Base-by-base conservation (phyloP, 2,797 vertebrate species). In the Danio aesculapii region DNA sequence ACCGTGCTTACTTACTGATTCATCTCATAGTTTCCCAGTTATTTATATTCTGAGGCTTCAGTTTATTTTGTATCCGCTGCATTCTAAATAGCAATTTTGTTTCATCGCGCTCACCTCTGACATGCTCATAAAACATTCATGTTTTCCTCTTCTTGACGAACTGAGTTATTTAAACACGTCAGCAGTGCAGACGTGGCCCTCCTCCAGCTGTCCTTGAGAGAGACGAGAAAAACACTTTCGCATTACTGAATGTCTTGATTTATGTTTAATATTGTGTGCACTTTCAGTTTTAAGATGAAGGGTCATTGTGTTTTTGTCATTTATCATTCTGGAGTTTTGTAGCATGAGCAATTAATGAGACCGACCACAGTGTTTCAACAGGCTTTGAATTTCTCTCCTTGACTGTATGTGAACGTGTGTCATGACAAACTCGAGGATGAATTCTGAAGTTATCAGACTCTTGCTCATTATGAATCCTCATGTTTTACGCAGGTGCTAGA, bases 61-160 rank as follows among this genome's bases (percentile, higher is more conserved):
- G n/a, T 52, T 61, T n/a, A 39, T 21, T 19, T 39, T 9, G 1
- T 63, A 16, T 39, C 47, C 71, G 1, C 67, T 71, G 77, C 17
- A 63, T 77, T 49, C 44, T 58, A 49, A 68, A 55, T 17, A 67
- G 30, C 19, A n/a, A 39, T 64, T 55, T 39, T 58, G 17, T 74
- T 67, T 79, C 67, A 44, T 21, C 3, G 16, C 16, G 39, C 58
- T 43, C 62, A 73, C 83, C 73, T 75, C 59, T 59, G 52, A 58
- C 81, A 73, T 47, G n/a, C 71, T 30, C 21, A 59, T 62, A 74
- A 52, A 79, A 83, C 81, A 58, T 83, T 80, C 71, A 84, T 72
- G 61, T 5, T 62, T 64, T 7, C 49, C 30, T 81, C 44, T 64
- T 2, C 79, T 74, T 81, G 71, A 67, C 57, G 61, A 73, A 71